These are phyloP conservation scores for Scartelaos histophorus DNA, from an alignment of 2,113 vertebrate genomes.

Conservation along the genomic window DNA sequence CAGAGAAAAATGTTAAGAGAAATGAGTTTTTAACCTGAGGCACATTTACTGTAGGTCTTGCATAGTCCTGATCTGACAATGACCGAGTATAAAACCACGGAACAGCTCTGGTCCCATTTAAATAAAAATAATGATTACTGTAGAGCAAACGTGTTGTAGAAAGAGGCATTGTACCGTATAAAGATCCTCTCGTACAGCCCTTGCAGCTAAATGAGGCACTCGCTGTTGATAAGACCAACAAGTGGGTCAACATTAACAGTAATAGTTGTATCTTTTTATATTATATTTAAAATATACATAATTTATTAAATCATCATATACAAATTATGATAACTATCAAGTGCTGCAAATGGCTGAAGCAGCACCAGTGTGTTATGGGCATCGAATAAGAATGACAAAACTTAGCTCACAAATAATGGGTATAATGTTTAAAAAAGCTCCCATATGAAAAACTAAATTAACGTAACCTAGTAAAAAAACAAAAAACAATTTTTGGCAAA, in stretches of 20 bases:
- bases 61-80: slow-evolving; percentile 4
- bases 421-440: neutral
- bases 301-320: neutral
- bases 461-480: slow-evolving; percentile 23
- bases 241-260: neutral
- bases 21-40: slow-evolving; percentile 34
- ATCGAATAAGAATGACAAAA: slow-evolving; percentile 3
- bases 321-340: slow-evolving; percentile 38
- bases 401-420: slow-evolving; percentile 8
- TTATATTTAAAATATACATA: neutral
- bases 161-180: slow-evolving; percentile 28
- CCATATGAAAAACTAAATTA: slow-evolving; percentile 16
- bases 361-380: slow-evolving; percentile 19
- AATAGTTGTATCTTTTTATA: neutral
- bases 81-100: slow-evolving; percentile 11
- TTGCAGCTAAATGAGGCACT: slow-evolving; percentile 70
- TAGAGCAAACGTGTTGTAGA: slow-evolving; percentile 16
- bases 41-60: slow-evolving; percentile 16
- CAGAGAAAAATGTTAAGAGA: slow-evolving; percentile 18
- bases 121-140: neutral
- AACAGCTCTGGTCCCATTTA: neutral
- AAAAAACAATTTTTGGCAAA: slow-evolving; percentile 31
- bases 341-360: slow-evolving; percentile 43
- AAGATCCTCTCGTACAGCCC: slow-evolving; percentile 36
- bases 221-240: slow-evolving; percentile 24